Percentiles rank a stretch among this genome's conserved stretches.
phyloP scores from a whole-genome alignment of 2,888 invertebrate genomes.

The Sisyra terminalis region DNA sequence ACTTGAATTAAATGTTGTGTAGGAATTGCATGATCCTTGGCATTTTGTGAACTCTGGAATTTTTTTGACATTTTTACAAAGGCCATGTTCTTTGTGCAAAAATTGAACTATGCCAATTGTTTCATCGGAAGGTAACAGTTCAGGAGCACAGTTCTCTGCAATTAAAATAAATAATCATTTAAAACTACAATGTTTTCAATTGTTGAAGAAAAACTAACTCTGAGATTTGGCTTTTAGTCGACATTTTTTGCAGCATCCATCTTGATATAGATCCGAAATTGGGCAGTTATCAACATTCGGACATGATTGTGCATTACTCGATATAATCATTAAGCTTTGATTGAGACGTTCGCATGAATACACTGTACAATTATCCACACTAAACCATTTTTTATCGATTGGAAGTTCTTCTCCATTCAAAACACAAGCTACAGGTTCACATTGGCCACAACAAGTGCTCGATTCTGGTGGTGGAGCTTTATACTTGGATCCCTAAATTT shows the following conservation, averaged over 20 bases:
- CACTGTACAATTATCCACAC: conserved; percentile 41
- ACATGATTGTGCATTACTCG: conserved; percentile 36
- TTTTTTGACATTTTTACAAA: conserved; percentile 43
- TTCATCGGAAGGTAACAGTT: conserved; percentile 29
- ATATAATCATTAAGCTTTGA: conserved; percentile 34
- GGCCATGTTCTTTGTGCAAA: conserved; percentile 31
- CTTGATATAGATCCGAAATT: conserved; percentile 32
- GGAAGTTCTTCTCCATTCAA: conserved; percentile 29
- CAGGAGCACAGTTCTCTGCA: conserved; percentile 38
- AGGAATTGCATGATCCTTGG: conserved; percentile 50
- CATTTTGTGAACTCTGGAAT: conserved; percentile 51
- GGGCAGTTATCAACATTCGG: conserved; percentile 44
- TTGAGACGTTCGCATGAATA: conserved; percentile 34
- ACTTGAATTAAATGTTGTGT: conserved; percentile 50
- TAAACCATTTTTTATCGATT: conserved; percentile 39
- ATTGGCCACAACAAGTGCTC: conserved; percentile 44
- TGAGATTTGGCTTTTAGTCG: conserved; percentile 29
- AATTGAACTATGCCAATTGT: conserved; percentile 42
- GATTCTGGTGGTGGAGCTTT: conserved; percentile 22
- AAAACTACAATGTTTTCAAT: neutral
- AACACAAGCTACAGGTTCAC: conserved; percentile 42
- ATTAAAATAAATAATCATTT: conserved; percentile 9
- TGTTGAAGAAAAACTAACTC: conserved; percentile 25
- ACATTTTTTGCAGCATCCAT: conserved; percentile 55
- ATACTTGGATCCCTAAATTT: conserved; percentile 42